Percentiles rank a stretch among this genome's conserved stretches.
These are phyloP conservation scores for Ostrea edulis DNA, from an alignment of 1,140 invertebrate species.

Conservation along the genomic window DNA sequence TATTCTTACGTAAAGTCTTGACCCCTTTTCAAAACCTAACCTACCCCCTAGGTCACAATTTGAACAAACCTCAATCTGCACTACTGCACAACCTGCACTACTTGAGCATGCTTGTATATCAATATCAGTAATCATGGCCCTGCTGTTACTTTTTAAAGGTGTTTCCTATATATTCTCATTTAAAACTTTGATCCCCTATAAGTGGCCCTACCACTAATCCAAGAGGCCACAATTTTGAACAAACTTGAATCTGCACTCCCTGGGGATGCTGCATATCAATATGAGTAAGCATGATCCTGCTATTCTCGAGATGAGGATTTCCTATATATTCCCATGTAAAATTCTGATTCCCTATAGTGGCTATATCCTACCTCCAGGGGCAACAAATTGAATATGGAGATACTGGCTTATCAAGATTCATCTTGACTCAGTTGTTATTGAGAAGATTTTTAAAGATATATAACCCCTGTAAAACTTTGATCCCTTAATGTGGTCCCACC, in stretches of 20 bases:
- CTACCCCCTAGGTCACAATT: conserved; percentile 4
- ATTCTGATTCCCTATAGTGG: background rate
- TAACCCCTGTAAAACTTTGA: too few relatives aligned
- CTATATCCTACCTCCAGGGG: background rate
- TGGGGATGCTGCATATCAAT: background rate
- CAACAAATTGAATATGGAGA: background rate
- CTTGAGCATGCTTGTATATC: background rate
- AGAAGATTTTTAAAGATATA: background rate
- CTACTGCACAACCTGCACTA: too few relatives aligned
- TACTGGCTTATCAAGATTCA: background rate
- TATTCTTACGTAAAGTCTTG: too few relatives aligned
- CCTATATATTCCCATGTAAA: background rate
- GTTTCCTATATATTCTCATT: background rate
- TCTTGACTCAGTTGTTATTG: background rate
- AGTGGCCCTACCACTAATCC: conserved; percentile 6
- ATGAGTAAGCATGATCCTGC: background rate
- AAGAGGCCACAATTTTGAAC: background rate
- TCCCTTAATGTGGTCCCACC: too few relatives aligned
- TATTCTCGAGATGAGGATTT: background rate
- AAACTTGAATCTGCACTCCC: background rate
- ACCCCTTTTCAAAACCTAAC: background rate
- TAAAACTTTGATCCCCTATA: conserved; percentile 9
- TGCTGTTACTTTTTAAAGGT: background rate
- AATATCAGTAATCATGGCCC: background rate
- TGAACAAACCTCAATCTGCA: background rate